Base-by-base conservation (phyloP, 2,113 vertebrate species). In the Spilogale gracilis region DNA sequence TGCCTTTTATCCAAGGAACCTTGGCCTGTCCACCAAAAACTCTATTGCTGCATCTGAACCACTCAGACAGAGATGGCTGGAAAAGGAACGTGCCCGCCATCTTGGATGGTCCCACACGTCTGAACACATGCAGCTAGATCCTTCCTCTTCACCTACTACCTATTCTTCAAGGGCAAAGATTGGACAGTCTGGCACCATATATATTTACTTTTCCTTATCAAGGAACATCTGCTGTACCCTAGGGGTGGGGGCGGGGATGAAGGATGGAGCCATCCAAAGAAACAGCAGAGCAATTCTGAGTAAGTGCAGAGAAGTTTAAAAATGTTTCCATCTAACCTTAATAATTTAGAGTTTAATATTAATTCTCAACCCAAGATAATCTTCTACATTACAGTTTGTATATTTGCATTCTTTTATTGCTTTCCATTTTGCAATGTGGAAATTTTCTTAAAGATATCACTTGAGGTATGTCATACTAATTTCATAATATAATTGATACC, bases 281-380 rank as follows among this genome's bases (percentile, higher is more conserved):
- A 94, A 56, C 0, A 84, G 20, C 45, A 86, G 23, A 91, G 2
- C 65, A 43, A 20, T 56, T 93, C 91, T 89, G 38, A 54, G 6
- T 3, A 11, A 95, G 85, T 38, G 50, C 0, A 0, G 48, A 78
- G 96, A 58, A 92, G 89, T 69, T 67, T 80, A 43, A 16, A 69
- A 27, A 38, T 6, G 58, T 90, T 97, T 48, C 30, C 87, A 89
- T n/a, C 81, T 43, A 61, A 94, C 81, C 14, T 30, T 54, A 94
- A 50, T 52, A 60, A 67, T 45, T 78, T 58, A 52, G 32, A 54
- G 2, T 74, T 87, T 74, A 93, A 76, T 85, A 79, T 60, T n/a
- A 86, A n/a, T 78, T 86, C 14, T 88, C 45, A 93, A 30, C 18
- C 23, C n/a, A 52, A 81, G 25, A 23, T 58, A 63, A 30, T 52